phyloP scores from a whole-genome alignment of 2,888 invertebrate species.

The Glyphotaelius pellucidus region DNA sequence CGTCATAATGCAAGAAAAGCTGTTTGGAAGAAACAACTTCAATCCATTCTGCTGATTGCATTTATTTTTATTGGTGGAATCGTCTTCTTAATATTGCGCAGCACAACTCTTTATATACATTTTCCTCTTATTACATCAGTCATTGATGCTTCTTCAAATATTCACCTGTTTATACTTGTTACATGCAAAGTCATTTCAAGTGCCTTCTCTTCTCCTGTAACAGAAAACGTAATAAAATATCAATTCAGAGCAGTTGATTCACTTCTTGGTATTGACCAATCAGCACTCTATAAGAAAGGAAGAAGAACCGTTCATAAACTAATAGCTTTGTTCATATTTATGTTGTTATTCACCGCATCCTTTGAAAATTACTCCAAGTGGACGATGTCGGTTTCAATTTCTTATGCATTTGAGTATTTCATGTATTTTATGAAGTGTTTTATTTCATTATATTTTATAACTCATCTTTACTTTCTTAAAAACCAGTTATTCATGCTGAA shows the following conservation, averaged over 20 bases:
- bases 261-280: not conserved
- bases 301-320: not conserved
- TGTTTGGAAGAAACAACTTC: not conserved
- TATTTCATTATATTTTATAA: not conserved
- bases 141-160: not conserved
- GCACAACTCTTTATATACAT: not conserved
- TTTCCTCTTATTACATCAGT: not conserved
- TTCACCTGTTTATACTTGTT: not conserved
- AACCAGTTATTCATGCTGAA: conserved; percentile 7
- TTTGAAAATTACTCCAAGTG: not conserved
- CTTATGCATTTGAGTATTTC: not conserved
- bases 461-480: conserved; percentile 25
- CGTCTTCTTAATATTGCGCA: not conserved
- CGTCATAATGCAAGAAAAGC: not conserved
- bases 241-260: not conserved
- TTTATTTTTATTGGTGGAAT: not conserved
- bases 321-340: not conserved
- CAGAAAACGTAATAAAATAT: not conserved
- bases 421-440: conserved; percentile 14
- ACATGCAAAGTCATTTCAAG: not conserved
- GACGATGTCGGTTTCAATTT: not conserved
- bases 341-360: not conserved
- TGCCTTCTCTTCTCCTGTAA: not conserved
- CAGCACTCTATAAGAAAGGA: not conserved
- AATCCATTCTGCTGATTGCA: not conserved